Conservation (phyloP, 2,113 vertebrate species). For the Alaudala cheleensis region DNA sequence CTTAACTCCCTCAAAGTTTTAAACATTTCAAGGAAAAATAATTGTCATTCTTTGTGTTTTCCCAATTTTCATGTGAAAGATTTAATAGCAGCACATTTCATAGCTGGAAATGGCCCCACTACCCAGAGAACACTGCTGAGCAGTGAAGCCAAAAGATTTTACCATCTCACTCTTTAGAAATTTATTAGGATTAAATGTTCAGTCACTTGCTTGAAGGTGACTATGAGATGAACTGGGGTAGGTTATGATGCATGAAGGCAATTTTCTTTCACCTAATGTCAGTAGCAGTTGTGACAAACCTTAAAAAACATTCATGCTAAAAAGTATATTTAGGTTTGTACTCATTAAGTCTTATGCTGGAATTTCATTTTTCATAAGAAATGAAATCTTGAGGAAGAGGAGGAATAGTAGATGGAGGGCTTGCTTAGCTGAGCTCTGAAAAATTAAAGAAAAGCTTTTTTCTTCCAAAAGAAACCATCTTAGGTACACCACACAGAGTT, state of each 20-base stretch:
- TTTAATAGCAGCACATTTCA: slow-evolving; percentile 7
- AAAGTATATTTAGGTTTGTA: not conserved
- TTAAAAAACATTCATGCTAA: not conserved
- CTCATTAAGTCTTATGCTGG: not conserved
- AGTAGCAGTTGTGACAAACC: not conserved
- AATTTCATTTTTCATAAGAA: not conserved
- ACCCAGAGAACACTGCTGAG: not conserved
- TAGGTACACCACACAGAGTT: not conserved
- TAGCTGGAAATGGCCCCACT: not conserved
- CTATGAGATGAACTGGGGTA: not conserved
- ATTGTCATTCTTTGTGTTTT: accelerated
- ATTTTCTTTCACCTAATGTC: not conserved
- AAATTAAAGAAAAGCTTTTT: not conserved
- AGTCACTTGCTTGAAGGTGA: not conserved
- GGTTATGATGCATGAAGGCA: not conserved
- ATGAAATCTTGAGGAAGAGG: not conserved
- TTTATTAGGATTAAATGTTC: slow-evolving; percentile 33
- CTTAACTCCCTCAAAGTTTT: not conserved
- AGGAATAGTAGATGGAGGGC: not conserved
- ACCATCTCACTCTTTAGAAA: not conserved
- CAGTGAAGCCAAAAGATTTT: slow-evolving; percentile 29
- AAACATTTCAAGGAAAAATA: not conserved
- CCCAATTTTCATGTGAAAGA: not conserved
- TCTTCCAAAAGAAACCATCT: not conserved
- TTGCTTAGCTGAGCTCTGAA: not conserved